These are phyloP conservation scores for Scelioninae gen. 2 DNA, from an alignment of 2,888 invertebrate genomes.

Conservation along the genomic window DNA sequence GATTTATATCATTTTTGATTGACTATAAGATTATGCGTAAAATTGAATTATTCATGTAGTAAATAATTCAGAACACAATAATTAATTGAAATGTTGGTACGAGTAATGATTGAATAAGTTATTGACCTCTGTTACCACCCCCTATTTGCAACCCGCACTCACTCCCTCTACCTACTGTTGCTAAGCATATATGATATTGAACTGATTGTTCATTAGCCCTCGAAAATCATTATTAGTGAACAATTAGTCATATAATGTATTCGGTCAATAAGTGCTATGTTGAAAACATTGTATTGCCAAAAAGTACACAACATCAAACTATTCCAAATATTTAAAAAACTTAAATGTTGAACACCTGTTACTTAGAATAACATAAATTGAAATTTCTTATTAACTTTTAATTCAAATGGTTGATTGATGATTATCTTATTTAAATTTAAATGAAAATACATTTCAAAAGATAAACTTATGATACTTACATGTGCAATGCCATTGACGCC, in stretches of 20 bases:
- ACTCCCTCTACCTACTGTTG: constrained; percentile 23
- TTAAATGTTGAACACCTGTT: too few species aligned
- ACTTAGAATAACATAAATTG: too few species aligned
- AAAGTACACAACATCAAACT: too few species aligned
- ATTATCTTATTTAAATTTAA: too few species aligned
- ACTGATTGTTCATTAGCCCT: constrained; percentile 6
- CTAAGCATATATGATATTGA: constrained; percentile 20
- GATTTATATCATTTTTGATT: too few species aligned
- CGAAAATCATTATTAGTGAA: constrained; percentile 11
- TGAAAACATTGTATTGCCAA: too few species aligned
- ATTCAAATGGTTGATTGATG: too few species aligned
- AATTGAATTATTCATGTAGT: neutral
- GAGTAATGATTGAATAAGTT: constrained; percentile 34
- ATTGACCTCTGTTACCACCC: constrained; percentile 26
- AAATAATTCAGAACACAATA: constrained; percentile 7
- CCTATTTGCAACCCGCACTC: constrained; percentile 18
- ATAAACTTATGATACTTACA: constrained; percentile 76
- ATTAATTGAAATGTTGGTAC: constrained; percentile 6
- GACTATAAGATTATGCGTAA: too few species aligned
- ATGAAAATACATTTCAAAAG: too few species aligned
- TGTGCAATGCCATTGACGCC: constrained; percentile 97
- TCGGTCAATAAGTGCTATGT: too few species aligned
- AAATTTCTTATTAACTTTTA: too few species aligned
- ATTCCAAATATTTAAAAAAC: too few species aligned
- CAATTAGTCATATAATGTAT: neutral